Evolutionary conservation across 1,140 invertebrate genomes (phyloP).

Genomic region (Condylostylus longicornis): DNA sequence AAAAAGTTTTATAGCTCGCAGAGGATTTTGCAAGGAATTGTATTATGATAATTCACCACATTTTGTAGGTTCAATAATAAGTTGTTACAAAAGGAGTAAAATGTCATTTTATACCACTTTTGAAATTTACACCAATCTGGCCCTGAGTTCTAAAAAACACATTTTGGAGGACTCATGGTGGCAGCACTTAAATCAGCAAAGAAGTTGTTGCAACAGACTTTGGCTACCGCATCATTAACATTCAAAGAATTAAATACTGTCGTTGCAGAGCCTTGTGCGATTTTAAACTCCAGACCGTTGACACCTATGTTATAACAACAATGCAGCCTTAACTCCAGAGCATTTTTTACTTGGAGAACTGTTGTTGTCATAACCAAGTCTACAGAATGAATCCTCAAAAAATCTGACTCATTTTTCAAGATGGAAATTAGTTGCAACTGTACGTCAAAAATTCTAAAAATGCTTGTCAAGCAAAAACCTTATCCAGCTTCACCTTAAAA

Average conservation of each 20-base stretch:
- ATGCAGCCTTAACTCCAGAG: slow-evolving; percentile 18
- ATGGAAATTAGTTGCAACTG: too few relatives aligned
- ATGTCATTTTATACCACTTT: slow-evolving; percentile 7
- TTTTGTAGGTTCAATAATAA: too few relatives aligned
- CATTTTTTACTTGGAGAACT: slow-evolving; percentile 27
- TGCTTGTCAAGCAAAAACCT: too few relatives aligned
- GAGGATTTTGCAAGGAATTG: too few relatives aligned
- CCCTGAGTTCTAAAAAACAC: slow-evolving; percentile 8
- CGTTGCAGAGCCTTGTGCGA: slow-evolving; percentile 13
- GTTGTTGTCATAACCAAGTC: slow-evolving; percentile 10
- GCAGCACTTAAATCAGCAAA: slow-evolving; percentile 13
- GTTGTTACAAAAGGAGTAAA: slow-evolving; percentile 8
- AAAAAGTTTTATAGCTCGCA: too few relatives aligned
- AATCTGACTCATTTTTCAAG: too few relatives aligned
- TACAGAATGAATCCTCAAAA: too few relatives aligned
- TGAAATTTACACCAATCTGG: too few relatives aligned
- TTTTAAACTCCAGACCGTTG: slow-evolving; percentile 19
- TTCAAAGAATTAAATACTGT: slow-evolving; percentile 15
- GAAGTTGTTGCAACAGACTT: slow-evolving; percentile 9
- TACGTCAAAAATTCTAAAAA: too few relatives aligned
- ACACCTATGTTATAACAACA: slow-evolving; percentile 13
- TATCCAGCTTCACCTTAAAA: too few relatives aligned
- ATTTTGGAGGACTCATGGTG: slow-evolving; percentile 14
- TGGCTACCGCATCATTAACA: slow-evolving; percentile 11
- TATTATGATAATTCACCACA: too few relatives aligned